Evolutionary conservation across 1,140 invertebrate genomes (phyloP), one percentile per base, ranked within the genome.

Genomic region (Dufourea novaeangliae): DNA sequence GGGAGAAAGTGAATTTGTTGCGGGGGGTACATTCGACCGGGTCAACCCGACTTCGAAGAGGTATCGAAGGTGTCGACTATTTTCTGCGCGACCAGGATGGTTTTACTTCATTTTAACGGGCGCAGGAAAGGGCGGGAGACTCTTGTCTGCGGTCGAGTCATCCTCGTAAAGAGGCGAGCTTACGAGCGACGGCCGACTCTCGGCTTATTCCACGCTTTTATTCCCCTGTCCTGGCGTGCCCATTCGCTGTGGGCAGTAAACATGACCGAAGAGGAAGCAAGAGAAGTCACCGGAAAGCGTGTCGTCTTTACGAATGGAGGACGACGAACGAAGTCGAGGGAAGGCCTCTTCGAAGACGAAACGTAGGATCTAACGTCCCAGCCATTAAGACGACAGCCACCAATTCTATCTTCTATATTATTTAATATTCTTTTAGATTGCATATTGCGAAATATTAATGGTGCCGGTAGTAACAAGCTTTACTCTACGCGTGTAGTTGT

Each of bases 121-220:
- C 72, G 54, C 34, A 75, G 76, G 59, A 85, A 82, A 85, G 84
- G 83, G 76, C 83, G 87, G 88, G 85, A 75, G 79, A 76, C 83
- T 90, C 76, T 78, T 85, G 88, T 91, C 90, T 92, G 91, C 90
- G 91, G 91, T 92, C 89, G 88, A 91, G 88, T 91, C 91, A 90
- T 92, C 88, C 90, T 92, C 92, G 88, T 92, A 92, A 92, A 92
- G 90, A 92, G 86, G 86, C 66, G 88, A 92, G 91, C 91, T 92
- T 92, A 92, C 83, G 92, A 92, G 90, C 88, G 84, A 90, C 84
- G 80, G 80, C 80, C 82, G 87, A 27, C 54, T 84, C 89, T 87
- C 81, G 82, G 80, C 88, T 88, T 87, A 87, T 89, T 87, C 84
- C 89, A 83, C 84, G 87, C 86, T 88, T 91, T 90, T 88, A 91